Evolutionary conservation across 2,888 invertebrate species (phyloP).

Genomic region (Cantharis rustica): DNA sequence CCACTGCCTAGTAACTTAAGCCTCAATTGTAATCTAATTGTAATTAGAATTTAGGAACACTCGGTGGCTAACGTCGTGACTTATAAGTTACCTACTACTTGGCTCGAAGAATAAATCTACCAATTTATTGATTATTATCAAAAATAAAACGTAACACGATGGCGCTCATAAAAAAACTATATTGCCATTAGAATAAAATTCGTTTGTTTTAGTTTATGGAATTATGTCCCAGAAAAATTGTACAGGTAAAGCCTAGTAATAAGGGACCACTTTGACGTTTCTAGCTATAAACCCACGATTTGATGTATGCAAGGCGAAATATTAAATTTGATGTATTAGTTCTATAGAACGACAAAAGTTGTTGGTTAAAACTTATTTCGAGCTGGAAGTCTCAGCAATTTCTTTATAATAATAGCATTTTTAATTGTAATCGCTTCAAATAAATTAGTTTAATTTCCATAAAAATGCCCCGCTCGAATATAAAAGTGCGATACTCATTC

Average conservation of each 20-base stretch:
- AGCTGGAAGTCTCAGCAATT: constrained; percentile 16
- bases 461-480: constrained; percentile 42
- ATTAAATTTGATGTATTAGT: constrained; percentile 23
- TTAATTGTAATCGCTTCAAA: constrained; percentile 44
- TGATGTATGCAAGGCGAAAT: constrained; percentile 18
- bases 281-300: constrained; percentile 29
- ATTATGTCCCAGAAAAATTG: constrained; percentile 27
- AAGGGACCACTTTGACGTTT: constrained; percentile 25
- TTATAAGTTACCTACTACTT: not conserved
- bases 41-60: not conserved
- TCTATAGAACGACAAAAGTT: not conserved
- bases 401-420: constrained; percentile 34
- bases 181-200: constrained; percentile 23
- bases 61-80: not conserved
- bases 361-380: not conserved
- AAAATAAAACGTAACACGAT: not conserved
- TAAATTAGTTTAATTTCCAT: constrained; percentile 48
- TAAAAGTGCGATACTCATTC: constrained; percentile 39
- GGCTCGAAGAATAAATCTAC: not conserved
- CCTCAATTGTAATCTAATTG: not conserved
- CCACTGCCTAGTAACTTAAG: not conserved
- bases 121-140: not conserved
- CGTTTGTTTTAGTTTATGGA: constrained; percentile 27
- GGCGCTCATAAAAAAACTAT: constrained; percentile 17
- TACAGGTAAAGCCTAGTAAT: constrained; percentile 25